Evolutionary conservation across 2,797 vertebrate genomes (phyloP).

Genomic region (Ispidina picta): DNA sequence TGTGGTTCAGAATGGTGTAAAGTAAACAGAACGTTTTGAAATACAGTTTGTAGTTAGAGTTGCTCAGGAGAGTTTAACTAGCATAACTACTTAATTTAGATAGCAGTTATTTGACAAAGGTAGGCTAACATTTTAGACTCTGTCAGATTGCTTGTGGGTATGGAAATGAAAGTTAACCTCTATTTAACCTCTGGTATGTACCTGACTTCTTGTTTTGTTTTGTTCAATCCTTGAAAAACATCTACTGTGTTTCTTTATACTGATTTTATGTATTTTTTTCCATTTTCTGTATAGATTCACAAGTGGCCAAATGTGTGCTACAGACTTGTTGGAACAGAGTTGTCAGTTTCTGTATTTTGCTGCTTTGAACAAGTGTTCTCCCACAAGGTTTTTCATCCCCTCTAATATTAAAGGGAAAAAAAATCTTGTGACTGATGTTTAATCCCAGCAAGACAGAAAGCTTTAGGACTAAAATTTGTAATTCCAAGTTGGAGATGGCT

Average conservation of each 20-base stretch:
- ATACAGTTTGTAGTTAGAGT: conserved; percentile 74
- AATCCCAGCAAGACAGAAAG: conserved; percentile 20
- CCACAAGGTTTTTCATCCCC: neutral
- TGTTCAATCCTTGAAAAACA: neutral
- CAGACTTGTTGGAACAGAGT: neutral
- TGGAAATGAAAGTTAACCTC: neutral
- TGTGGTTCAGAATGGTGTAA: conserved; percentile 81
- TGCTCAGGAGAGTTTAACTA: conserved; percentile 72
- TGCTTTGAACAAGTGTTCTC: conserved; percentile 15
- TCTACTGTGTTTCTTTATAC: neutral
- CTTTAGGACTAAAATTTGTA: conserved; percentile 42
- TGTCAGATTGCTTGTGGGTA: neutral
- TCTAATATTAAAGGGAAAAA: conserved; percentile 3
- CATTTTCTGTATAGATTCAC: neutral
- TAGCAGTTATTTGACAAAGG: conserved; percentile 36
- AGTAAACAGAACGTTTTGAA: conserved; percentile 79
- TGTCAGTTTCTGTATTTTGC: conserved; percentile 6
- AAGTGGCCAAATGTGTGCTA: neutral
- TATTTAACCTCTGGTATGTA: neutral
- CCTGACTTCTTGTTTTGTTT: neutral
- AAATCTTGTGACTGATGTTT: neutral
- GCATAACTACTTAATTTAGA: conserved; percentile 58
- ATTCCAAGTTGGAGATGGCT: conserved; percentile 56
- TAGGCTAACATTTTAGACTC: neutral
- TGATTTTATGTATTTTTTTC: neutral